Evolutionary conservation across 2,113 vertebrate species (phyloP).

Genomic region (Sclerurus mexicanus): DNA sequence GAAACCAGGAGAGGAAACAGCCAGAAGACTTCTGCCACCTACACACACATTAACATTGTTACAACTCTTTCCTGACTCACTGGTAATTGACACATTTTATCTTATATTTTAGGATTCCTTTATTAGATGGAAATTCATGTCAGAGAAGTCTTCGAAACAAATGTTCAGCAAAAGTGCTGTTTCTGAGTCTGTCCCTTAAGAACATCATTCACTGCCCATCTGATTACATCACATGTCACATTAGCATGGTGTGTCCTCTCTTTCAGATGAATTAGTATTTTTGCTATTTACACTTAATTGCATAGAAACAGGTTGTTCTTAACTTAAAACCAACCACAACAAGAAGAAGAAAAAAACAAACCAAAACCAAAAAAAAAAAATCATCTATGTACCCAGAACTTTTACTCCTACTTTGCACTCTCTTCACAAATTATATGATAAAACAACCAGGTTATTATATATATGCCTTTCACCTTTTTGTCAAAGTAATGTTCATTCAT

Average conservation of each 20-base stretch:
- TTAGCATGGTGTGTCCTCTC: neutral
- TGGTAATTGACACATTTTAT: neutral
- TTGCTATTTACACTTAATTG: neutral
- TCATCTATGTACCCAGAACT: neutral
- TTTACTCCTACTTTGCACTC: neutral
- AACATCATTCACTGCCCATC: neutral
- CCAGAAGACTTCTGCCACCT: neutral
- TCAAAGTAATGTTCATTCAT: neutral
- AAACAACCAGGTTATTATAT: neutral
- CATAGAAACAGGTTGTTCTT: neutral
- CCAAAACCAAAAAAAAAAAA: neutral
- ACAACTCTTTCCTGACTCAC: neutral
- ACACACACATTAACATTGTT: neutral
- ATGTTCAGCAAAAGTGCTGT: neutral
- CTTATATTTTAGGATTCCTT: neutral
- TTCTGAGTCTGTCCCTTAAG: neutral
- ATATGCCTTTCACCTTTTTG: neutral
- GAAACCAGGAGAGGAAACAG: neutral
- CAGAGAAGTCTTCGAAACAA: neutral
- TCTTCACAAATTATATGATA: neutral
- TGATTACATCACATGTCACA: neutral
- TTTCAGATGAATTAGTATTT: neutral
- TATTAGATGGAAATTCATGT: neutral
- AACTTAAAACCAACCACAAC: too few species aligned
- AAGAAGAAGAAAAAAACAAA: too few species aligned